These are phyloP conservation scores for Piprites chloris DNA, from an alignment of 2,113 vertebrate genomes.

Conservation along the genomic window DNA sequence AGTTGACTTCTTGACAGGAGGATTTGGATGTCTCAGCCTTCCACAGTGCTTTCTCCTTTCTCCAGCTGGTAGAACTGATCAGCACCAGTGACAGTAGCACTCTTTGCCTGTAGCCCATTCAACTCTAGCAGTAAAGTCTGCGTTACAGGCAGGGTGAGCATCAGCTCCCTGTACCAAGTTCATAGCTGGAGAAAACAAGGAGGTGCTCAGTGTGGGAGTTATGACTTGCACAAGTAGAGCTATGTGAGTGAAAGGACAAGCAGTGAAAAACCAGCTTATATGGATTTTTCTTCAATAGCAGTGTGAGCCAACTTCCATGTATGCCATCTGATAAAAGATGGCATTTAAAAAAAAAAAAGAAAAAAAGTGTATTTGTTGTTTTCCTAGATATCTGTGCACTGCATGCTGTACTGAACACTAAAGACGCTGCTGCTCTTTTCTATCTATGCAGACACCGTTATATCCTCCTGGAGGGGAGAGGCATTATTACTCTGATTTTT, in stretches of 20 bases:
- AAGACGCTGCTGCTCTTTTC: neutral
- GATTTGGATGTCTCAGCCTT: neutral
- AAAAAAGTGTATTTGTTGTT: neutral
- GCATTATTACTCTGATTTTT: conserved; percentile 22
- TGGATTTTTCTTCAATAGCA: neutral
- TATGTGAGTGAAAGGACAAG: neutral
- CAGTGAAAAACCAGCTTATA: neutral
- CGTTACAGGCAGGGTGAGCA: neutral
- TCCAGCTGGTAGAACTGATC: neutral
- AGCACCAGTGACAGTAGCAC: neutral
- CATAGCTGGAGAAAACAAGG: neutral
- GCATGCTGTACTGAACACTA: neutral
- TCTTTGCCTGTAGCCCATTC: neutral
- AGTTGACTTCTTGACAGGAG: neutral
- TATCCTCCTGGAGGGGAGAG: conserved; percentile 15
- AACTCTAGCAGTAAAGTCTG: neutral
- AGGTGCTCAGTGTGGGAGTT: neutral
- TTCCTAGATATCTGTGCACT: neutral
- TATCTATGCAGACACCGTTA: neutral
- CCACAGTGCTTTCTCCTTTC: neutral
- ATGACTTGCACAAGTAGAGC: neutral
- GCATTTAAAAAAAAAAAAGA: neutral
- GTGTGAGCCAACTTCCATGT: neutral
- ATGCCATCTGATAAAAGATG: neutral
- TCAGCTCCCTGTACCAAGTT: neutral